Percentiles rank a stretch among this genome's conserved stretches.
Conservation (phyloP, 2,888 invertebrate species). For the Luperina nickerlii region DNA sequence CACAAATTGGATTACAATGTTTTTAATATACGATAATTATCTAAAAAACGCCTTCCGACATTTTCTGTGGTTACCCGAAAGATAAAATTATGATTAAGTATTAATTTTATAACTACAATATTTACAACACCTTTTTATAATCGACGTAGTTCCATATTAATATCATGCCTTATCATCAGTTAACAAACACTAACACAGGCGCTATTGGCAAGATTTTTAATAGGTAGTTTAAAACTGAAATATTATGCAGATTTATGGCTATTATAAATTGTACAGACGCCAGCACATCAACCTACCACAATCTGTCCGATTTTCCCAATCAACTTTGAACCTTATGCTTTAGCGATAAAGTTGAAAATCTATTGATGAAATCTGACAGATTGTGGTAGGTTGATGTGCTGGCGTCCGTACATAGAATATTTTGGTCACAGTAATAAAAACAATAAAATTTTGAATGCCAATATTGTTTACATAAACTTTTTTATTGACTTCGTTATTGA, state of each 20-base stretch:
- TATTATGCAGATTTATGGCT: conserved; percentile 63
- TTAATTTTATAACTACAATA: conserved; percentile 52
- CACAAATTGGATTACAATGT: conserved; percentile 55
- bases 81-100: conserved; percentile 44
- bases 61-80: conserved; percentile 29
- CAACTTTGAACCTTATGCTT: too few relatives aligned
- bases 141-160: conserved; percentile 67
- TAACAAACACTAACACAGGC: conserved; percentile 30
- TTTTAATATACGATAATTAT: conserved; percentile 42
- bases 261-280: conserved; percentile 59
- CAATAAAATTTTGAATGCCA: conserved; percentile 16
- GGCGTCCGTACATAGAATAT: conserved; percentile 39
- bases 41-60: conserved; percentile 36
- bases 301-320: too few relatives aligned
- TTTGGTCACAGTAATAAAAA: conserved; percentile 37
- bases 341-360: too few relatives aligned
- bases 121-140: conserved; percentile 64
- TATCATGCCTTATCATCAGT: conserved; percentile 62
- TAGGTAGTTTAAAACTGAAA: conserved; percentile 19
- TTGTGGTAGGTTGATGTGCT: too few relatives aligned
- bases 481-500: background rate
- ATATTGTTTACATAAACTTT: conserved; percentile 18
- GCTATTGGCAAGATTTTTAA: conserved; percentile 37
- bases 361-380: too few relatives aligned
- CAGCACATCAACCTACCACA: too few relatives aligned